These are phyloP conservation scores for Recurvirostra avosetta DNA, from an alignment of 2,113 vertebrate genomes.

Conservation along the genomic window DNA sequence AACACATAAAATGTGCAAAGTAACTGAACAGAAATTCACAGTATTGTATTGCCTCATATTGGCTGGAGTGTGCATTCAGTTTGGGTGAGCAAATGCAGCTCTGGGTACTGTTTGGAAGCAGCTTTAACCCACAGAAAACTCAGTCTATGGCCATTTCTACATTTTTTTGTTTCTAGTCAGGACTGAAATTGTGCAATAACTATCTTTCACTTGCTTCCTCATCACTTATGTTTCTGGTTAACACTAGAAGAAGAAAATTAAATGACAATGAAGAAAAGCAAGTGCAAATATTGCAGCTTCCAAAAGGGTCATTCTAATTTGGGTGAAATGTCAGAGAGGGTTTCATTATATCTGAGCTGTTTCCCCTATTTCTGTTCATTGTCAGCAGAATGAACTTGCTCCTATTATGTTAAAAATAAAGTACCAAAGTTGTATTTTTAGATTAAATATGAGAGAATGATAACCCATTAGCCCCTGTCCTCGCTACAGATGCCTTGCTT, in stretches of 20 bases:
- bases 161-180: not conserved
- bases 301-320: constrained; percentile 1
- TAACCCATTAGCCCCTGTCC: constrained; percentile 16
- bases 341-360: constrained; percentile 15
- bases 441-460: constrained; percentile 2
- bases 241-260: not conserved
- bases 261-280: not conserved
- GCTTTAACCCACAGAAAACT: not conserved
- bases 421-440: not conserved
- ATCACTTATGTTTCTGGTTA: not conserved
- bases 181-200: not conserved
- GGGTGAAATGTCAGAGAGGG: not conserved
- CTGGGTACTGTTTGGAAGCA: not conserved
- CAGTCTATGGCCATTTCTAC: not conserved
- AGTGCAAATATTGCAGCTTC: not conserved
- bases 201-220: not conserved
- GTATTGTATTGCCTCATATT: not conserved
- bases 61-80: not conserved
- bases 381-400: constrained; percentile 17
- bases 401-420: constrained; percentile 45
- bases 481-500: not conserved
- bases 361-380: constrained; percentile 11
- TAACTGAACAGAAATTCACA: not conserved
- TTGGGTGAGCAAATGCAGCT: not conserved
- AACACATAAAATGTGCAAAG: not conserved